phyloP scores from a whole-genome alignment of 1,140 invertebrate species.

The Anthonomus grandis region DNA sequence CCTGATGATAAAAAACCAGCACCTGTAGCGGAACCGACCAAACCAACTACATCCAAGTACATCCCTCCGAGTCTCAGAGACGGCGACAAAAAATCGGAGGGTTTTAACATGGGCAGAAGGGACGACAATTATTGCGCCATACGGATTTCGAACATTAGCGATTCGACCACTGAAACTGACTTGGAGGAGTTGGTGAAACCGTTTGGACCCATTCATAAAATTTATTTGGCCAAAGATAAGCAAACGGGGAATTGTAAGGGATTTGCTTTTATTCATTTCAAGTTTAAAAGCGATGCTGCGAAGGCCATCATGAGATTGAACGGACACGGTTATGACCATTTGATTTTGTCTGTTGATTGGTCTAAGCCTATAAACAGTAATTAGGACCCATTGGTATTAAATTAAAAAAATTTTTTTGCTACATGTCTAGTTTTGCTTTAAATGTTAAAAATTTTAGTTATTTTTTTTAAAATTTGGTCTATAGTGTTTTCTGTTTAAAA shows the following conservation, averaged over 20 bases:
- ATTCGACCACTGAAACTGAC: conserved; percentile 92
- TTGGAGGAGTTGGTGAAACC: conserved; percentile 92
- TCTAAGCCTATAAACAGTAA: conserved; percentile 70
- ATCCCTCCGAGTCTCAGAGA: conserved; percentile 86
- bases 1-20: conserved; percentile 47
- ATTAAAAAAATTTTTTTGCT: too few species aligned
- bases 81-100: conserved; percentile 71
- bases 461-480: too few species aligned
- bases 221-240: conserved; percentile 87
- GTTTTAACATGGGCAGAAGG: conserved; percentile 64
- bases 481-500: too few species aligned
- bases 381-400: too few species aligned
- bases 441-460: too few species aligned
- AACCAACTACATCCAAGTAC: conserved; percentile 61
- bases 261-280: conserved; percentile 97
- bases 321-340: conserved; percentile 96
- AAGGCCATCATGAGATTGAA: conserved; percentile 87
- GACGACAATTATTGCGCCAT: conserved; percentile 87
- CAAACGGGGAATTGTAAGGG: conserved; percentile 79
- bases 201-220: conserved; percentile 83
- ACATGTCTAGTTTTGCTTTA: too few species aligned
- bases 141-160: conserved; percentile 95
- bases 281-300: conserved; percentile 82
- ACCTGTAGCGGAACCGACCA: conserved; percentile 46
- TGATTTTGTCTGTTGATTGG: conserved; percentile 98